Evolutionary conservation across 2,113 vertebrate species (phyloP).

Genomic region (Sula dactylatra): DNA sequence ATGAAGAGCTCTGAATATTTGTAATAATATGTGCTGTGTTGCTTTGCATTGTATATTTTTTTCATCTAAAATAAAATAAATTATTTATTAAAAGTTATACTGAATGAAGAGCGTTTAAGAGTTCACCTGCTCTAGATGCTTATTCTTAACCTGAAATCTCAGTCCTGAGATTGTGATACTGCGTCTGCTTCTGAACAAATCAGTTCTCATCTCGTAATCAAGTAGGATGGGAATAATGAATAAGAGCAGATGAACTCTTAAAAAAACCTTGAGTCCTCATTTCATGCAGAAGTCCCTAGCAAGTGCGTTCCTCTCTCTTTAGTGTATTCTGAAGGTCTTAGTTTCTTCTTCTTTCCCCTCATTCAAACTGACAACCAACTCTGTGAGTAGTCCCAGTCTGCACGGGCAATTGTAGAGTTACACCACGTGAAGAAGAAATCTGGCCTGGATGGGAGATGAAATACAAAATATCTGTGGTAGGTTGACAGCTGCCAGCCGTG

Average conservation of each 20-base stretch:
- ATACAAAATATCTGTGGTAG: background rate
- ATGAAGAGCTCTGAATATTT: constrained; percentile 64
- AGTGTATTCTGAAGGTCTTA: constrained; percentile 34
- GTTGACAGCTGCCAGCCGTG: accelerated
- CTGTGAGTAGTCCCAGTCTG: background rate
- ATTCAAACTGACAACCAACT: background rate
- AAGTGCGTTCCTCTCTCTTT: constrained; percentile 27
- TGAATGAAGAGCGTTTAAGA: constrained; percentile 25
- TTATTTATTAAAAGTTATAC: constrained; percentile 43
- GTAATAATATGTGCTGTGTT: constrained; percentile 61
- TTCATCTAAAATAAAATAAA: constrained; percentile 49
- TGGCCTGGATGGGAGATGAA: background rate
- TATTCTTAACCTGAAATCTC: background rate
- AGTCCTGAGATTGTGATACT: background rate
- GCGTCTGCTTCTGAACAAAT: background rate
- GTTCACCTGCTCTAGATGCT: constrained; percentile 29
- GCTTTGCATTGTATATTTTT: constrained; percentile 51
- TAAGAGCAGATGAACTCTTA: constrained; percentile 45
- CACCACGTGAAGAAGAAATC: background rate
- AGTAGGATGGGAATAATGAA: background rate
- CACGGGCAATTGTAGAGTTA: background rate
- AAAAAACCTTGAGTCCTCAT: background rate
- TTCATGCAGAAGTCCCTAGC: background rate
- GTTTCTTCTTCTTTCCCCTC: constrained; percentile 1
- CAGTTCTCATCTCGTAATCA: background rate